phyloP scores from a whole-genome alignment of 2,797 vertebrate species.

The Florisuga fusca region DNA sequence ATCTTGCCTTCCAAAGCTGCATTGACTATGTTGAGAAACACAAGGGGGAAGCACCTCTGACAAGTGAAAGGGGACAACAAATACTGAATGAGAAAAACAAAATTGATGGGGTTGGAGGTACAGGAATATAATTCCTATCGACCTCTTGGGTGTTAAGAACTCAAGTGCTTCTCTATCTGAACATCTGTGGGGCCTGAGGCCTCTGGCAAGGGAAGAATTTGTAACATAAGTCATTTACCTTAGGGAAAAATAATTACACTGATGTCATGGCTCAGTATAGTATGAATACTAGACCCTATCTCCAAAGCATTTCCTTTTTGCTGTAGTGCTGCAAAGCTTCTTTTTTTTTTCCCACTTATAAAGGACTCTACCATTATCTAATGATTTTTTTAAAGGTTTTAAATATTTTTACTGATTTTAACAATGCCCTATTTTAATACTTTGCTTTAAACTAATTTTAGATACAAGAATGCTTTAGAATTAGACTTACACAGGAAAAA shows the following conservation, averaged over 20 bases:
- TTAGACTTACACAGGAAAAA: background rate
- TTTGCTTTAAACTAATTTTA: background rate
- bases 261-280: constrained; percentile 55
- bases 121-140: background rate
- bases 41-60: background rate
- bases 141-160: constrained; percentile 27
- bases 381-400: background rate
- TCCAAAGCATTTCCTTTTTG: constrained; percentile 59
- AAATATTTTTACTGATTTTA: background rate
- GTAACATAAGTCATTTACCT: constrained; percentile 62
- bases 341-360: background rate
- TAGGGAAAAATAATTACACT: constrained; percentile 61
- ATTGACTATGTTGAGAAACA: background rate
- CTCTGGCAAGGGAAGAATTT: constrained; percentile 54
- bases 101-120: background rate
- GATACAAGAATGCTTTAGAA: background rate
- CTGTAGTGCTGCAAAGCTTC: constrained; percentile 21
- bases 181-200: constrained; percentile 63
- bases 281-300: constrained; percentile 23
- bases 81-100: background rate
- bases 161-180: constrained; percentile 23
- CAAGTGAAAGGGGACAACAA: background rate
- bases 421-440: background rate
- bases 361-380: background rate
- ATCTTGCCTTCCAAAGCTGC: background rate